Base-by-base conservation (phyloP, 2,888 invertebrate species). In the Morinoia aosen region DNA sequence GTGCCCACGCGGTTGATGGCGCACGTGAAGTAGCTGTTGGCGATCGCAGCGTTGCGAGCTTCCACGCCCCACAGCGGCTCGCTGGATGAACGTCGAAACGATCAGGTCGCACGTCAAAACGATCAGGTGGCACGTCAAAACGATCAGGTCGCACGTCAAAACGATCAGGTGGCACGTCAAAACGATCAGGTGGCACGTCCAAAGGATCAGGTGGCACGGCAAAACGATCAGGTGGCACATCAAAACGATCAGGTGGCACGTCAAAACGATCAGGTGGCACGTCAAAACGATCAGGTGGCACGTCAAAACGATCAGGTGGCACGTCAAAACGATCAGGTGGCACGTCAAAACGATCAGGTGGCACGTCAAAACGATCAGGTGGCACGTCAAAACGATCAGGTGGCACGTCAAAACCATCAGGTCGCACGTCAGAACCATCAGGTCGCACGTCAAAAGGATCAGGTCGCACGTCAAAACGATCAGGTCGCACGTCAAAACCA, bases 21-120 rank as follows among this genome's bases (percentile, higher is more conserved):
- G 97, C 99, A 99, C 0, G 99, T 98, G 97, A 98, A 99, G 97
- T 99, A 99, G 97, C 98, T 98, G 97, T 99, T 99, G 0, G 99
- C 99, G 96, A 99, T 98, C 0, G 99, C 99, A 2, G 99, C 99
- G 97, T 98, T 98, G 96, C 99, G 98, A 0, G 99, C 99, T 97
- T 99, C 99, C 96, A 99, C 98, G 0, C 98, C 98, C 99, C 99
- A 99, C 97, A 99, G 97, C 0, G 99, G 98, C 97, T 99, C 99
- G 97, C 99, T 99, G 95, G 40, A 76, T 40, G 57, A 19, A 39
- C 76, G n/a, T 61, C 40, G 10, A 39, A 48, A 39, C 39, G 61
- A 61, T 95, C 33, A 48, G 48, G 14, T 95, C 19, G 25, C 56
- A 40, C 39, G 16, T 58, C n/a, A 94, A 25, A 58, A 58, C 57